Percentiles rank a stretch among this genome's conserved stretches.
Evolutionary conservation across 2,113 vertebrate species (phyloP).

Genomic region (Trematocara nigrifrons): DNA sequence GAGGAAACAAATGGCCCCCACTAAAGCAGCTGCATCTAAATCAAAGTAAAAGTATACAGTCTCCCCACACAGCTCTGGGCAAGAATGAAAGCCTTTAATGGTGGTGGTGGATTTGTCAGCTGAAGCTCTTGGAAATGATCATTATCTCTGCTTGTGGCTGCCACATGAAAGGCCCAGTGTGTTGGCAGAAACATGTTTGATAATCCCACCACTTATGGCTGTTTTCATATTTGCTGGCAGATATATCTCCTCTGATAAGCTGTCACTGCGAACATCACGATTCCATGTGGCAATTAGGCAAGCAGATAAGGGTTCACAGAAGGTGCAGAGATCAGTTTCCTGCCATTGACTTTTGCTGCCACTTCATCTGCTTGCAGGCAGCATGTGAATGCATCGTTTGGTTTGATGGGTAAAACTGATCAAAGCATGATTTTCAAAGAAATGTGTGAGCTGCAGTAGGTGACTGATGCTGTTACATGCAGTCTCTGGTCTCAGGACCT

Average conservation of each 20-base stretch:
- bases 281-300: constrained; percentile 5
- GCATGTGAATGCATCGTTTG: neutral
- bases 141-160: constrained; percentile 41
- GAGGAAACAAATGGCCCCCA: neutral
- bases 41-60: constrained; percentile 26
- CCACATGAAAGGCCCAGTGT: constrained; percentile 30
- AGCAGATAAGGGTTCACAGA: neutral
- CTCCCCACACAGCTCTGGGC: constrained; percentile 17
- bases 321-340: neutral
- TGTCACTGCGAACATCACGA: neutral
- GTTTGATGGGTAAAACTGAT: neutral
- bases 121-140: constrained; percentile 39
- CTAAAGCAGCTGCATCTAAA: neutral
- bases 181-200: constrained; percentile 29
- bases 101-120: constrained; percentile 26
- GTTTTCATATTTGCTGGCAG: constrained; percentile 22
- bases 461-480: constrained; percentile 24
- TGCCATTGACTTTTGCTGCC: neutral
- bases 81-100: constrained; percentile 24
- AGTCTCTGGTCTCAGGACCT: constrained; percentile 60
- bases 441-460: constrained; percentile 1
- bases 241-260: constrained; percentile 15
- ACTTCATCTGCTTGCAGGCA: neutral
- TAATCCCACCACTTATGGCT: constrained; percentile 54
- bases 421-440: constrained; percentile 16